These are phyloP conservation scores for Etheostoma spectabile DNA, from an alignment of 2,113 vertebrate species.

Conservation along the genomic window DNA sequence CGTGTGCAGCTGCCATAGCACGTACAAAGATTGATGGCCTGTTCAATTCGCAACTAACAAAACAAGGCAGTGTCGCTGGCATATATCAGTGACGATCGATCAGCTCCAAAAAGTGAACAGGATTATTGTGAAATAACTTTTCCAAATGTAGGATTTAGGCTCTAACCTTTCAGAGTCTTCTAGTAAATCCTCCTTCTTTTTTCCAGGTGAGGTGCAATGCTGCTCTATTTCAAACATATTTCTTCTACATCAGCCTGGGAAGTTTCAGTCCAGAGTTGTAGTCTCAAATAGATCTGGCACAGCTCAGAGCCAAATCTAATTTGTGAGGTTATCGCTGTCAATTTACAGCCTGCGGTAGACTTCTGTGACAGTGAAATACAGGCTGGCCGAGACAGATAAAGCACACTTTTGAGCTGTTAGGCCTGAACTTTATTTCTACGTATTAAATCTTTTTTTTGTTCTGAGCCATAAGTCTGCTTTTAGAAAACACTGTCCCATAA, in stretches of 20 bases:
- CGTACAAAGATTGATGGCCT: slow-evolving; percentile 53
- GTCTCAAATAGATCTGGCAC: slow-evolving; percentile 72
- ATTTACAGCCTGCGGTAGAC: slow-evolving; percentile 60
- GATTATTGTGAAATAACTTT: slow-evolving; percentile 60
- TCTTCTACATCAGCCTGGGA: slow-evolving; percentile 51
- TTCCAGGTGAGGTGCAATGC: slow-evolving; percentile 41
- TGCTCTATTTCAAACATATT: slow-evolving; percentile 66
- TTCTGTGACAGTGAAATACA: slow-evolving; percentile 68
- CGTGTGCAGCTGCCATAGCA: slow-evolving; percentile 40
- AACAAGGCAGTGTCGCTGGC: slow-evolving; percentile 28
- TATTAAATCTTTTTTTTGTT: slow-evolving; percentile 55
- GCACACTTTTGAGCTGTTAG: slow-evolving; percentile 53
- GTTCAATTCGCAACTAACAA: slow-evolving; percentile 60
- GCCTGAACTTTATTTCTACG: slow-evolving; percentile 62
- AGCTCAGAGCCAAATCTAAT: slow-evolving; percentile 74
- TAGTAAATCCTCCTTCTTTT: slow-evolving; percentile 55
- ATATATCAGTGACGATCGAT: slow-evolving; percentile 54
- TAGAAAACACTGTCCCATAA: slow-evolving; percentile 29
- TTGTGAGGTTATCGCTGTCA: slow-evolving; percentile 77
- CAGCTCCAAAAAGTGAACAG: slow-evolving; percentile 46
- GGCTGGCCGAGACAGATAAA: slow-evolving; percentile 69
- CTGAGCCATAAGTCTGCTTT: slow-evolving; percentile 18
- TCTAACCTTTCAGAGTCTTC: slow-evolving; percentile 55
- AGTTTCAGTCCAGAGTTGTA: slow-evolving; percentile 52
- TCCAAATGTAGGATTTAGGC: slow-evolving; percentile 55